A percentile compares a stretch with the other conserved stretches of the same genome.
phyloP scores from a whole-genome alignment of 2,888 invertebrate species.

The Aphodius granarius region DNA sequence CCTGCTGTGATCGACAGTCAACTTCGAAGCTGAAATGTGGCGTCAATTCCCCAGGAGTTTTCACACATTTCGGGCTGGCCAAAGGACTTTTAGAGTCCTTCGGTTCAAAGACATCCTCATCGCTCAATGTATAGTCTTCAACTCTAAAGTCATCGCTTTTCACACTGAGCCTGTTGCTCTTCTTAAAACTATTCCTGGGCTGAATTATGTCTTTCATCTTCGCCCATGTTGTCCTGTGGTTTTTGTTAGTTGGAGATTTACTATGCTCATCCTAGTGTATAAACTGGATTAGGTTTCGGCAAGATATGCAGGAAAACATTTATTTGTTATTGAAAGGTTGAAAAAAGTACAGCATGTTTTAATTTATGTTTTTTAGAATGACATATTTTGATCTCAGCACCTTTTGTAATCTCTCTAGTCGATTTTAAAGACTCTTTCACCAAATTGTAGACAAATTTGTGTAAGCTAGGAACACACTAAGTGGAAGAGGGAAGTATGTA shows the following conservation, averaged over 20 bases:
- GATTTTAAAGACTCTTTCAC: too few species aligned
- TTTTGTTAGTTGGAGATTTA: conserved; percentile 26
- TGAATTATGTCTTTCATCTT: conserved; percentile 78
- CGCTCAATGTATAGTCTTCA: conserved; percentile 45
- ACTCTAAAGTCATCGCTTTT: conserved; percentile 49
- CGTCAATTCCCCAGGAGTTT: conserved; percentile 9
- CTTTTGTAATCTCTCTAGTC: too few species aligned
- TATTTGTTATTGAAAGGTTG: not conserved
- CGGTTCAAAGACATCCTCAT: conserved; percentile 49
- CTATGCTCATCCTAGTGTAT: conserved; percentile 22
- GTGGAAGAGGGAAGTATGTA: too few species aligned
- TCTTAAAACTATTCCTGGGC: conserved; percentile 67
- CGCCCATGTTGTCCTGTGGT: conserved; percentile 68
- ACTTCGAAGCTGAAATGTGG: conserved; percentile 40
- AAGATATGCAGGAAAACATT: not conserved
- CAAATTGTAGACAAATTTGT: too few species aligned
- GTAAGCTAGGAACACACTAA: too few species aligned
- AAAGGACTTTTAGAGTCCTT: conserved; percentile 38
- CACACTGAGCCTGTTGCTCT: conserved; percentile 52
- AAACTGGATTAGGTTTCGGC: not conserved
- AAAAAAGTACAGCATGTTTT: not conserved
- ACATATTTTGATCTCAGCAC: too few species aligned
- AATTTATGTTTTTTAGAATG: too few species aligned
- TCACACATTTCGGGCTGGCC: conserved; percentile 13
- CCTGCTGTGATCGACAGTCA: conserved; percentile 45